A percentile compares a stretch with the other conserved stretches of the same genome.
Conservation (phyloP, 2,888 invertebrate species). For the Eurytoma adleriae region DNA sequence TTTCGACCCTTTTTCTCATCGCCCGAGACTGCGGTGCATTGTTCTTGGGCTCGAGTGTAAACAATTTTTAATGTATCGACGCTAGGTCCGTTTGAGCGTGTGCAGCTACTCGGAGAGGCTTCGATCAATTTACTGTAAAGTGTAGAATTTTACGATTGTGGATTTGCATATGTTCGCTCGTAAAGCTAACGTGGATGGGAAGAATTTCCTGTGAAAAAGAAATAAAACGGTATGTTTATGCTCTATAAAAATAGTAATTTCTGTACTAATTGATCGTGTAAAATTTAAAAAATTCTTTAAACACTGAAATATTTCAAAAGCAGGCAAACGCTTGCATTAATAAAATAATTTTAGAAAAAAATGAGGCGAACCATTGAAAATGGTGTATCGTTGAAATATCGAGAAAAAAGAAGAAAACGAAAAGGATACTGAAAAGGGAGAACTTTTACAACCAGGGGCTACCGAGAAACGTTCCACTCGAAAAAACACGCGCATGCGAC, state of each 20-base stretch:
- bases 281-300: background rate
- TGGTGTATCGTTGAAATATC: too few species aligned
- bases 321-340: too few species aligned
- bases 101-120: background rate
- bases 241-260: background rate
- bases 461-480: conserved; percentile 4
- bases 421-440: too few species aligned
- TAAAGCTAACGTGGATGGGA: background rate
- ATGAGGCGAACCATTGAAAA: background rate
- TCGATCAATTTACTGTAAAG: background rate
- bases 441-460: background rate
- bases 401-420: too few species aligned
- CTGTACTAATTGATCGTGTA: background rate
- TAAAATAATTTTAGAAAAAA: too few species aligned
- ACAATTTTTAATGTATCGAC: too few species aligned
- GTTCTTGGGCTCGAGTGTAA: background rate
- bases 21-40: background rate
- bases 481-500: conserved; percentile 1
- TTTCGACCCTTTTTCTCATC: background rate
- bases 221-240: conserved; percentile 20
- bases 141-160: background rate
- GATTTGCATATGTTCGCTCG: background rate
- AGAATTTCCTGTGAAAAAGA: background rate
- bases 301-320: background rate
- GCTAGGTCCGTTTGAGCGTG: too few species aligned